phyloP scores from a whole-genome alignment of 2,888 invertebrate genomes.

The Amiota communis region DNA sequence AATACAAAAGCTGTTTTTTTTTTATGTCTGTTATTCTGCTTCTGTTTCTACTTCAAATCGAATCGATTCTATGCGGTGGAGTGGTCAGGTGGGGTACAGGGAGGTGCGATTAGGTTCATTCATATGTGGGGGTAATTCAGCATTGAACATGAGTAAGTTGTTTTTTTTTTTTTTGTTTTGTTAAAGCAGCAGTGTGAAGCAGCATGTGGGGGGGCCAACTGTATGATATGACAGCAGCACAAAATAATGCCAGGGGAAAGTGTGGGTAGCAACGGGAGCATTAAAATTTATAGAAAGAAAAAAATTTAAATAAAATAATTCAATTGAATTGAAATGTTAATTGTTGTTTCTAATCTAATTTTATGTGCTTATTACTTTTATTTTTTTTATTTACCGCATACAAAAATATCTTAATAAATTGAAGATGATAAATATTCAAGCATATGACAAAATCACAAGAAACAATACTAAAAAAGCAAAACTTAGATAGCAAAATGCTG shows the following conservation, averaged over 20 bases:
- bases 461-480: no score
- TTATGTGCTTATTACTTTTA: constrained; percentile 37
- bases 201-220: constrained; percentile 3
- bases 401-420: no score
- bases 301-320: background rate
- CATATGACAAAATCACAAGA: no score
- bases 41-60: constrained; percentile 1
- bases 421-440: no score
- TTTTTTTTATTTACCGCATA: constrained; percentile 18
- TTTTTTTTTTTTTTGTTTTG: background rate
- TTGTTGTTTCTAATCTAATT: background rate
- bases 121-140: constrained; percentile 18
- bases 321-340: background rate
- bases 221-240: background rate
- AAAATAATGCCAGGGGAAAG: background rate
- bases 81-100: no score
- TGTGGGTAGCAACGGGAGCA: background rate
- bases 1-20: constrained; percentile 37
- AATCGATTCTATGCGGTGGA: background rate
- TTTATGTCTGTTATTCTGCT: constrained; percentile 38
- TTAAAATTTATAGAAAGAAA: background rate
- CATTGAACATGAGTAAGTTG: constrained; percentile 4
- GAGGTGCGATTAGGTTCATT: no score
- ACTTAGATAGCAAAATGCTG: no score
- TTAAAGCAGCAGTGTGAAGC: background rate